A percentile compares a stretch with the other conserved stretches of the same genome.
phyloP scores from a whole-genome alignment of 2,888 invertebrate species.

The Dasypogon diadema region DNA sequence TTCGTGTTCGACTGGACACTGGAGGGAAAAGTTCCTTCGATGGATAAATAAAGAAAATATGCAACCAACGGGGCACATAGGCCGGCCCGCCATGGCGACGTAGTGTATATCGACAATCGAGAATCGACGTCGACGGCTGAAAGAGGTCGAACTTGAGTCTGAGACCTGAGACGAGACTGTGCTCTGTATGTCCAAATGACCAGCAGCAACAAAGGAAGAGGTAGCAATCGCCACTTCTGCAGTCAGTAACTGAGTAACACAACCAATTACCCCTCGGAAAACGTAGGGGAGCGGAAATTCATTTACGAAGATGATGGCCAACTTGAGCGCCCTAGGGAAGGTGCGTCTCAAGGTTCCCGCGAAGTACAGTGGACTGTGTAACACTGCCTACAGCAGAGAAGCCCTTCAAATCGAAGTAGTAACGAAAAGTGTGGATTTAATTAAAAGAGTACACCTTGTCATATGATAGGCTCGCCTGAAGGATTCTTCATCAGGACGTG shows the following conservation, averaged over 20 bases:
- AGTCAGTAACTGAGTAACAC: not conserved
- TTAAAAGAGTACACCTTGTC: conserved; percentile 48
- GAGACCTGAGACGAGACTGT: no score
- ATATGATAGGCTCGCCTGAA: conserved; percentile 8
- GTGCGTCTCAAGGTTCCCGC: conserved; percentile 46
- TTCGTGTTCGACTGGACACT: conserved; percentile 12
- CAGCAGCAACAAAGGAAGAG: conserved; percentile 40
- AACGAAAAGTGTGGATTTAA: conserved; percentile 27
- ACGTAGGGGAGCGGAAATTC: conserved; percentile 37
- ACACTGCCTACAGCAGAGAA: not conserved
- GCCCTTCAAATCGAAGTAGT: not conserved
- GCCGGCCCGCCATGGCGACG: not conserved
- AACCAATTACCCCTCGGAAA: conserved; percentile 34
- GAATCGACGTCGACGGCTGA: conserved; percentile 18
- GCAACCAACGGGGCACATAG: not conserved
- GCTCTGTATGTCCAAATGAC: conserved; percentile 6
- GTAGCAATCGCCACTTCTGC: conserved; percentile 44
- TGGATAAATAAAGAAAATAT: conserved; percentile 11
- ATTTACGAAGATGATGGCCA: conserved; percentile 47
- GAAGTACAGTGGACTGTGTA: no score
- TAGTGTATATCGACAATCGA: not conserved
- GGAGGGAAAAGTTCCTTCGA: conserved; percentile 30
- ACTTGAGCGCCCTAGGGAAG: conserved; percentile 27
- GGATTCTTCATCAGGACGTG: conserved; percentile 8
- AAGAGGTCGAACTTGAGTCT: not conserved